Evolutionary conservation across 2,113 vertebrate genomes (phyloP).

Genomic region (Aleadryas rufinucha): DNA sequence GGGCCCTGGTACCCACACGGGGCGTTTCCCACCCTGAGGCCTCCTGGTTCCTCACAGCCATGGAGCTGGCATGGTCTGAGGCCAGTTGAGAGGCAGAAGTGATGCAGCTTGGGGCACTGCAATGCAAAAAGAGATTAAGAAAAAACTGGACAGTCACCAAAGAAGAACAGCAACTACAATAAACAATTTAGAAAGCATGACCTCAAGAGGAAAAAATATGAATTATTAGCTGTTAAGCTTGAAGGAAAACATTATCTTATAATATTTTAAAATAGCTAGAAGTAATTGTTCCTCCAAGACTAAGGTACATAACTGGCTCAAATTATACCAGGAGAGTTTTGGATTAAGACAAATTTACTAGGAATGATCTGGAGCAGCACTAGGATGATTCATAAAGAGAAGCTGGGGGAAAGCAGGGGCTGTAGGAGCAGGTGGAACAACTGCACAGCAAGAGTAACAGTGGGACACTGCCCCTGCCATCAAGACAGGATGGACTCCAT

Average conservation of each 20-base stretch:
- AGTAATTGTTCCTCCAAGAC: not conserved
- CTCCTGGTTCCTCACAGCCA: not conserved
- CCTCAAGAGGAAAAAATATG: not conserved
- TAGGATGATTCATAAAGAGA: not conserved
- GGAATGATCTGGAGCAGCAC: not conserved
- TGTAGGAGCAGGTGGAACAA: not conserved
- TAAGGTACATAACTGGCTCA: not conserved
- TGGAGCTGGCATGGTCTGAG: not conserved
- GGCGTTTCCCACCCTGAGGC: not conserved
- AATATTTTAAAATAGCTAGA: not conserved
- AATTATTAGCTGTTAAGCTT: not conserved
- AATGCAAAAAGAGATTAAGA: not conserved
- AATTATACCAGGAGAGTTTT: not conserved
- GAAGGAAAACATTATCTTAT: not conserved
- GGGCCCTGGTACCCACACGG: accelerated
- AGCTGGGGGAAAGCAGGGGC: not conserved
- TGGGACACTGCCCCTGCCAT: not conserved
- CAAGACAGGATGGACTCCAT: accelerated
- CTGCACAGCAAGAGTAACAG: not conserved
- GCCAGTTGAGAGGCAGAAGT: not conserved
- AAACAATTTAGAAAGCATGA: not conserved
- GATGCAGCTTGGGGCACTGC: not conserved
- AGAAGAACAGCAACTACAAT: not conserved
- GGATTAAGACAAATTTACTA: not conserved
- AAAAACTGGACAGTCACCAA: not conserved